Percentiles rank a stretch among this genome's conserved stretches.
Conservation (phyloP, 1,140 invertebrate genomes). For the Oryzaephilus surinamensis region DNA sequence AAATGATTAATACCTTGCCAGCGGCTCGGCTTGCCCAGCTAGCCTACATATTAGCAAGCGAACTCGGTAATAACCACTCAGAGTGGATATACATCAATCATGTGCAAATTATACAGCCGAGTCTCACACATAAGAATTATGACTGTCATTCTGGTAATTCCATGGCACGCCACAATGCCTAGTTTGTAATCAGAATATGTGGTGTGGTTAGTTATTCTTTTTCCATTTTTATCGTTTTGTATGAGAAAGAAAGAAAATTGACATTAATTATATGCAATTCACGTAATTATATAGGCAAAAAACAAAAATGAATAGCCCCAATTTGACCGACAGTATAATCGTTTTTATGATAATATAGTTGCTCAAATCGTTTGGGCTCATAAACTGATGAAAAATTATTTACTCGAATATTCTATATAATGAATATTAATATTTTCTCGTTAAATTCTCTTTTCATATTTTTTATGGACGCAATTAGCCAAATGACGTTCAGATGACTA, state of each 20-base stretch:
- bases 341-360: no score
- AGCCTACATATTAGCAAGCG: constrained; percentile 22
- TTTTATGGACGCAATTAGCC: no score
- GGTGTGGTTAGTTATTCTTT: no score
- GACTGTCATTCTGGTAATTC: constrained; percentile 33
- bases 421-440: no score
- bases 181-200: constrained; percentile 19
- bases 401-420: no score
- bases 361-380: no score
- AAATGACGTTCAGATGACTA: no score
- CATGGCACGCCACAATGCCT: constrained; percentile 25
- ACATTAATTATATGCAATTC: constrained; percentile 22
- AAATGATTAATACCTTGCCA: constrained; percentile 27
- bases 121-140: constrained; percentile 32
- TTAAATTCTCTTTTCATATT: no score
- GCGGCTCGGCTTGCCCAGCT: constrained; percentile 18
- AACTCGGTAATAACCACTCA: constrained; percentile 29
- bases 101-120: constrained; percentile 30
- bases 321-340: constrained; percentile 16
- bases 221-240: no score
- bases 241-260: no score
- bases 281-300: constrained; percentile 22
- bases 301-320: constrained; percentile 20
- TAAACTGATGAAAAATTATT: no score
- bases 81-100: constrained; percentile 31